A percentile compares a stretch with the other conserved stretches of the same genome.
Evolutionary conservation across 2,797 vertebrate species (phyloP).

Genomic region (Thripadectes ignobilis): DNA sequence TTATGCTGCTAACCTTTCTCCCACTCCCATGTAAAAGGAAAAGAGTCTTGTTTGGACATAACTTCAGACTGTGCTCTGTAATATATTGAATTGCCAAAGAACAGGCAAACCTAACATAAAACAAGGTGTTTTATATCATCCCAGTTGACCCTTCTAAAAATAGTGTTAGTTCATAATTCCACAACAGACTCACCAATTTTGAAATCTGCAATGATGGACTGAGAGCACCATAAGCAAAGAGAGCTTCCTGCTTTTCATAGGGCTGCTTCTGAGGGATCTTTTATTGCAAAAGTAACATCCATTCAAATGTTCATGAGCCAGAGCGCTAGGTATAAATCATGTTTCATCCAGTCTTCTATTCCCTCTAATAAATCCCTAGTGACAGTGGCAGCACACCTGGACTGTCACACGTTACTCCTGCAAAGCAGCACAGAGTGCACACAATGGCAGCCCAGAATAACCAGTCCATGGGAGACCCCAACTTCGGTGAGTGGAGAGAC

Average conservation of each 20-base stretch:
- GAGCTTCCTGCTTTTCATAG: not conserved
- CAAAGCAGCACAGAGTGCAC: not conserved
- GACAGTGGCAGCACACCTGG: not conserved
- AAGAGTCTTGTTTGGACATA: not conserved
- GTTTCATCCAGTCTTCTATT: not conserved
- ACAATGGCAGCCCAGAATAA: not conserved
- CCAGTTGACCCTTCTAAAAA: not conserved
- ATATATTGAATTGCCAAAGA: not conserved
- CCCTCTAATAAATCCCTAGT: not conserved
- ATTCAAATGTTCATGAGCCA: not conserved
- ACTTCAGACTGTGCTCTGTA: not conserved
- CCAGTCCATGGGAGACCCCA: too few species aligned
- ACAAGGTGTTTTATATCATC: not conserved
- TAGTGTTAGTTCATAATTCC: not conserved
- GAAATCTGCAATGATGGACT: not conserved
- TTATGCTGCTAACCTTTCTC: not conserved
- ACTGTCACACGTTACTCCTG: accelerated
- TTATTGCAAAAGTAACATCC: not conserved
- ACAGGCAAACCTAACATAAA: not conserved
- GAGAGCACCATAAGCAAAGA: not conserved
- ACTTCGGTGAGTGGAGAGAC: not conserved
- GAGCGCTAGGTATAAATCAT: not conserved
- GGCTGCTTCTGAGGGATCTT: not conserved
- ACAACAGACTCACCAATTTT: not conserved
- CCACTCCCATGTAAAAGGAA: not conserved